Evolutionary conservation across 2,888 invertebrate genomes (phyloP).

Genomic region (Unio pictorum): DNA sequence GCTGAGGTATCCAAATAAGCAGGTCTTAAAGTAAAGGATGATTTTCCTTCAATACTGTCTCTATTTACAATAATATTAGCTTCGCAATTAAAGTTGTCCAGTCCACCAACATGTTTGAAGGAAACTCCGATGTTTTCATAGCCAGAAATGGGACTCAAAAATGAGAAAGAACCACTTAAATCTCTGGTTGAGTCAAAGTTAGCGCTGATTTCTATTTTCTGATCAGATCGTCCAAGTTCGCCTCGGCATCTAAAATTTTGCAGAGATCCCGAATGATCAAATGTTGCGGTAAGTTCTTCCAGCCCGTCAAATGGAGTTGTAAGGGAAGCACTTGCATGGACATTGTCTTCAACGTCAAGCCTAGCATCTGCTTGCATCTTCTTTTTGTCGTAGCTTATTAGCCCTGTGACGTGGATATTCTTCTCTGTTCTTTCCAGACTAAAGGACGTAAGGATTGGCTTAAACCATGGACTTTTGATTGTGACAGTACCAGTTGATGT

Average conservation of each 20-base stretch:
- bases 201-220: constrained; percentile 18
- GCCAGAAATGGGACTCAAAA: constrained; percentile 1
- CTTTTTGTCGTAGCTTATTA: constrained; percentile 11
- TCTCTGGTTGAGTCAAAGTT: constrained; percentile 6
- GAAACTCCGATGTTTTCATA: constrained; percentile 15
- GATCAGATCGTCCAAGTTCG: constrained; percentile 12
- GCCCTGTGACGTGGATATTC: constrained; percentile 15
- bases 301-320: constrained; percentile 36
- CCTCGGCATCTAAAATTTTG: constrained; percentile 18
- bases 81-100: constrained; percentile 29
- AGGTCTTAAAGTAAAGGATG: too few species aligned
- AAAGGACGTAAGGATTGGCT: too few species aligned
- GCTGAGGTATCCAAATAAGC: too few species aligned
- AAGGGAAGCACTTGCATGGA: constrained; percentile 24
- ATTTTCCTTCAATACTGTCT: too few species aligned
- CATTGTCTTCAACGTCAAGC: constrained; percentile 3
- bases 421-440: too few species aligned
- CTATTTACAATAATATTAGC: not conserved
- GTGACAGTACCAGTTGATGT: too few species aligned
- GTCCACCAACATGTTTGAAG: constrained; percentile 28
- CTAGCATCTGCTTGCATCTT: constrained; percentile 7
- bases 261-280: constrained; percentile 29
- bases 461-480: too few species aligned
- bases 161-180: too few species aligned
- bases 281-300: constrained; percentile 24